phyloP scores from a whole-genome alignment of 2,888 invertebrate species.

The Acleris literana region DNA sequence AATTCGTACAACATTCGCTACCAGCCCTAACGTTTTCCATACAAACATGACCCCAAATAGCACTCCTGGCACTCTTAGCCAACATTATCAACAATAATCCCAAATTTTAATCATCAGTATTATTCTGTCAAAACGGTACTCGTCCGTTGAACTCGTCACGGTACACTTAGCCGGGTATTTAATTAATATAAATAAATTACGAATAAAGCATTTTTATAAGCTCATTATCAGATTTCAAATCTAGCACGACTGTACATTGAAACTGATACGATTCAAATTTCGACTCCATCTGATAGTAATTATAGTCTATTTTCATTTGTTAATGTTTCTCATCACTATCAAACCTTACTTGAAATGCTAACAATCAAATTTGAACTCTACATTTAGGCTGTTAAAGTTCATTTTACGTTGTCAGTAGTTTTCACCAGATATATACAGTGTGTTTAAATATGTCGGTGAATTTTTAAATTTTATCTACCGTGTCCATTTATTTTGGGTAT shows the following conservation, averaged over 20 bases:
- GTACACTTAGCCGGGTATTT: conserved; percentile 35
- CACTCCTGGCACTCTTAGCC: too few relatives aligned
- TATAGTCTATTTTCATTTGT: conserved; percentile 2
- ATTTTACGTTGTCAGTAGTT: neutral
- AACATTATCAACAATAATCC: conserved; percentile 27
- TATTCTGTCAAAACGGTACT: conserved; percentile 33
- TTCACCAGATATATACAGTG: conserved; percentile 10
- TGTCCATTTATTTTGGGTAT: conserved; percentile 36
- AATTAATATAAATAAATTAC: conserved; percentile 38
- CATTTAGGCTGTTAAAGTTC: accelerated
- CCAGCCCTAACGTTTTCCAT: too few relatives aligned
- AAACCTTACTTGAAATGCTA: neutral
- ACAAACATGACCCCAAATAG: too few relatives aligned
- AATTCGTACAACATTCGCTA: too few relatives aligned
- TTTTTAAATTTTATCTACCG: conserved; percentile 36
- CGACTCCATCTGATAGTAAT: conserved; percentile 10
- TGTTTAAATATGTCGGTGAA: conserved; percentile 23
- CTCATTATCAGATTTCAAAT: conserved; percentile 35
- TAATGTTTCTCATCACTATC: neutral
- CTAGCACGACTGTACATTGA: conserved; percentile 19
- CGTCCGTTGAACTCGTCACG: conserved; percentile 35
- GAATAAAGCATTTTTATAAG: conserved; percentile 38
- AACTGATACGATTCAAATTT: conserved; percentile 11
- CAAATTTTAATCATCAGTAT: conserved; percentile 30
- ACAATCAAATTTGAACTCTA: conserved; percentile 14